These are phyloP conservation scores for Dryobota labecula DNA, from an alignment of 2,888 invertebrate species.

Conservation along the genomic window DNA sequence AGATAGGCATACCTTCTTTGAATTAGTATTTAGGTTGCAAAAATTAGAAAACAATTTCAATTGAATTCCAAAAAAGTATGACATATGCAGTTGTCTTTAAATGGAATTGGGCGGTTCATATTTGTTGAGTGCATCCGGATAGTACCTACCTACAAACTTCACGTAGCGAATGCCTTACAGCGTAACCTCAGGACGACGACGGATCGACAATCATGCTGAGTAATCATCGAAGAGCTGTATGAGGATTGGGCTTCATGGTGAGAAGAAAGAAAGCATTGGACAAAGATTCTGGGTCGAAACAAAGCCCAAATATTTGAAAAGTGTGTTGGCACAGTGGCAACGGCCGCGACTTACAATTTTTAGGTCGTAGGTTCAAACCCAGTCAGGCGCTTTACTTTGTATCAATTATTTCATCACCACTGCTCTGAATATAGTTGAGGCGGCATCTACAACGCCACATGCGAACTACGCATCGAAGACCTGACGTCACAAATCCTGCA, in stretches of 20 bases:
- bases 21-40: slow-evolving; percentile 29
- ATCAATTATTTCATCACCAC: too few relatives aligned
- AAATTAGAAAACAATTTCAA: slow-evolving; percentile 17
- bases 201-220: not conserved
- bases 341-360: too few relatives aligned
- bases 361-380: too few relatives aligned
- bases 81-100: slow-evolving; percentile 35
- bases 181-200: not conserved
- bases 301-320: not conserved
- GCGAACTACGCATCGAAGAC: too few relatives aligned
- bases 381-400: too few relatives aligned
- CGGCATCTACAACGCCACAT: too few relatives aligned
- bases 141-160: slow-evolving; percentile 17
- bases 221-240: not conserved
- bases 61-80: slow-evolving; percentile 1
- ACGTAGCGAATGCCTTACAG: slow-evolving; percentile 1
- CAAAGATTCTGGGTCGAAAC: not conserved
- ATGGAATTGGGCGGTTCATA: slow-evolving; percentile 1
- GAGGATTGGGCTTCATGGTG: too few relatives aligned
- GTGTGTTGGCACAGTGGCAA: too few relatives aligned
- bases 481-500: too few relatives aligned
- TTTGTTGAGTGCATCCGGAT: slow-evolving; percentile 30
- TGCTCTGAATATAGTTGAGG: too few relatives aligned
- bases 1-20: not conserved
- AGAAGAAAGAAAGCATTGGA: not conserved